Base-by-base conservation (phyloP, 2,113 vertebrate species). In the Fregata magnificens region DNA sequence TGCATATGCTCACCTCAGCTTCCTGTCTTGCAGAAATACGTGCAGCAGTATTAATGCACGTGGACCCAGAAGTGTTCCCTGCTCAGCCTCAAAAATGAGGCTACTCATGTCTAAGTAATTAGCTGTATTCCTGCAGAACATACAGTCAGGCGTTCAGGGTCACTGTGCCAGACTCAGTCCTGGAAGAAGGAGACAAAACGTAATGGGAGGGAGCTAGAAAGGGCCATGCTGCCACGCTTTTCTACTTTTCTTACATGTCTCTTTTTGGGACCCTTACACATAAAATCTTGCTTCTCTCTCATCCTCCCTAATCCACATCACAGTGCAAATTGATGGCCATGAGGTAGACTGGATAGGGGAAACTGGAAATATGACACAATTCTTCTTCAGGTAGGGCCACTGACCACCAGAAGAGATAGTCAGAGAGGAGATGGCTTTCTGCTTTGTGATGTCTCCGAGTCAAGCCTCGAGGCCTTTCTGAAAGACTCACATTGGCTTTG, bases 71-170 rank as follows among this genome's bases (percentile, higher is more conserved):
- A 92, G 66, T 50, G 95, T 93, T 95, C 95, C 71, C 82, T 96
- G 74, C 82, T 96, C 73, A 70, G 87, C 71, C 93, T 93, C 91
- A 93, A 76, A 96, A 91, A 88, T 82, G 93, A 88, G 67, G 81
- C 74, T 85, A 1, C 84, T 95, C 93, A 22, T 52, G 89, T 89
- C 93, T 87, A 22, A 94, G 70, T 49, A 76, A 96, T 97, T 40
- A 93, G 55, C 81, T 86, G 44, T 91, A 18, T 85, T 91, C 72
- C 56, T 89, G 69, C 72, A 89, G 91, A 96, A 94, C 88, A 74
- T 14, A 70, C 58, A 45, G 80, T 86, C 86, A 94, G 72, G 83
- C 8, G 0, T n/a, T 94, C 69, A 59, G 76, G 73, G 40, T n/a
- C 47, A 11, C 61, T 47, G 65, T 67, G 84, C 89, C 83, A 96